Conservation (phyloP, 2,888 invertebrate genomes). For the Plagodis pulveraria region DNA sequence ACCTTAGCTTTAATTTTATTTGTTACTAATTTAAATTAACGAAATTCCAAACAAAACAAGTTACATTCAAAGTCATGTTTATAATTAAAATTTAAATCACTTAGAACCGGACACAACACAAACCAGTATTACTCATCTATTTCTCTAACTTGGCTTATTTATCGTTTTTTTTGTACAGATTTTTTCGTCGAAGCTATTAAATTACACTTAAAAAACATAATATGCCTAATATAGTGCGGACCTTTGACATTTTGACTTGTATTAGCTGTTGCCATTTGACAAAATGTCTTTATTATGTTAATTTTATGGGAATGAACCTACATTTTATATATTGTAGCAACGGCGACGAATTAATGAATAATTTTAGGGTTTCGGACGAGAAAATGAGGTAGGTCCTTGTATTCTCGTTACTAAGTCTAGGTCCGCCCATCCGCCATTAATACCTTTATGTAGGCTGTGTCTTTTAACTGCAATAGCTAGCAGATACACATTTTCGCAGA, state of each 20-base stretch:
- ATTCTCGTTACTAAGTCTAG: too few relatives aligned
- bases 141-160: constrained; percentile 7
- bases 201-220: constrained; percentile 9
- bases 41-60: constrained; percentile 10
- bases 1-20: constrained; percentile 7
- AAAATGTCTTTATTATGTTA: constrained; percentile 26
- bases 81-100: constrained; percentile 16
- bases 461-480: too few relatives aligned
- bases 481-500: too few relatives aligned
- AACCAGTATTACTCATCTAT: not conserved
- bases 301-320: constrained; percentile 8
- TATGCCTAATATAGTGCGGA: constrained; percentile 9
- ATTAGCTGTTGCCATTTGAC: constrained; percentile 12
- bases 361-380: too few relatives aligned
- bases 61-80: constrained; percentile 17
- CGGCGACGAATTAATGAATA: too few relatives aligned
- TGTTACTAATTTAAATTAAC: constrained; percentile 9
- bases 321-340: too few relatives aligned
- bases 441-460: too few relatives aligned
- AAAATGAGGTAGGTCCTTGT: too few relatives aligned
- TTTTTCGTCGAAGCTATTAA: constrained; percentile 9
- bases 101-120: constrained; percentile 13
- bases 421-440: too few relatives aligned
- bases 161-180: constrained; percentile 12
- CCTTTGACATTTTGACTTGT: constrained; percentile 24